These are phyloP conservation scores for Speoplatyrhinus poulsoni DNA, from an alignment of 2,113 vertebrate species.

Conservation along the genomic window DNA sequence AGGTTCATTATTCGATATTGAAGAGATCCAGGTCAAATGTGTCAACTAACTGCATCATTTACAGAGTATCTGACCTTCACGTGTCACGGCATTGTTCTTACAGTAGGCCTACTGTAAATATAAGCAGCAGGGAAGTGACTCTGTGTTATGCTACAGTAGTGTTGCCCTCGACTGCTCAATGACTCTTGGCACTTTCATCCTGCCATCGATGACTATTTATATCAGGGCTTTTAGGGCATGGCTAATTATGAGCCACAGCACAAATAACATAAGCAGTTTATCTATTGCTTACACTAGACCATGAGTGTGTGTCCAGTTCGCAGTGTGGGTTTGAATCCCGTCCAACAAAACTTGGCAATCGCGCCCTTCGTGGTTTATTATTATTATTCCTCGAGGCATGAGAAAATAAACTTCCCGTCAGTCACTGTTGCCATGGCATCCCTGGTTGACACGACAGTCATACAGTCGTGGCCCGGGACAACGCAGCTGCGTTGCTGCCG, in stretches of 20 bases:
- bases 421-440: constrained; percentile 65
- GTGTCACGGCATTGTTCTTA: too few species aligned
- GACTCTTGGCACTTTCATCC: constrained; percentile 10
- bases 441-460: constrained; percentile 52
- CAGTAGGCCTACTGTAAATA: not conserved
- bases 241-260: constrained; percentile 37
- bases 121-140: constrained; percentile 28
- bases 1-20: too few species aligned
- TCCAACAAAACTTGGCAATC: constrained; percentile 68
- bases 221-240: constrained; percentile 21
- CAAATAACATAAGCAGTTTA: constrained; percentile 40
- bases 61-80: not conserved
- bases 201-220: constrained; percentile 31
- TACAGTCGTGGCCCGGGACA: constrained; percentile 33
- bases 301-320: constrained; percentile 45
- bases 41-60: too few species aligned
- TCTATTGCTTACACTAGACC: constrained; percentile 48
- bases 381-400: constrained; percentile 67
- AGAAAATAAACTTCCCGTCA: constrained; percentile 72
- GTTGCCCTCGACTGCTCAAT: constrained; percentile 13
- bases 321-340: constrained; percentile 48
- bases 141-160: not conserved
- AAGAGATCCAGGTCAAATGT: too few species aligned
- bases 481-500: constrained; percentile 55
- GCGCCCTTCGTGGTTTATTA: constrained; percentile 55